Conservation (phyloP, 1,140 invertebrate species). For the Drosophila dunni region DNA sequence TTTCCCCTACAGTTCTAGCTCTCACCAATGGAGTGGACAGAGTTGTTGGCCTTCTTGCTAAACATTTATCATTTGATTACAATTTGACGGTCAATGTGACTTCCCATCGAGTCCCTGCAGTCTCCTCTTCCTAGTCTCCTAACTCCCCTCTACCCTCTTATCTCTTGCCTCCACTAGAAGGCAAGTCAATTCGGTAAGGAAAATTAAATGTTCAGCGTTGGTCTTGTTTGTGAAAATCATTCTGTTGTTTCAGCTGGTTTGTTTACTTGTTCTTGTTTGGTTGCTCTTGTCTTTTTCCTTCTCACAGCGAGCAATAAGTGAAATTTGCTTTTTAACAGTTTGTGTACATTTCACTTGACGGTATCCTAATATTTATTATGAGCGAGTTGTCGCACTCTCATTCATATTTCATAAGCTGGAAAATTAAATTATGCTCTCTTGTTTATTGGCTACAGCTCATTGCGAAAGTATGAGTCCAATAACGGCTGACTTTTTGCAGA, state of each 20-base stretch:
- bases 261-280: constrained; percentile 31
- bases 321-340: constrained; percentile 65
- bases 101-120: constrained; percentile 25
- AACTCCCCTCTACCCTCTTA: background rate
- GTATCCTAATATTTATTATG: constrained; percentile 59
- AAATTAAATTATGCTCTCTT: constrained; percentile 59
- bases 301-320: constrained; percentile 43
- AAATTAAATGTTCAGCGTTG: constrained; percentile 59
- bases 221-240: constrained; percentile 58
- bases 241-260: constrained; percentile 58
- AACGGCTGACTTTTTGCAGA: background rate
- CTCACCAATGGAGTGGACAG: constrained; percentile 8
- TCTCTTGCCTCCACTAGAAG: constrained; percentile 1
- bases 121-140: too few relatives aligned
- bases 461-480: constrained; percentile 2
- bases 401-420: constrained; percentile 62
- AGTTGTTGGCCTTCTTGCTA: constrained; percentile 36
- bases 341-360: constrained; percentile 47
- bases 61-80: constrained; percentile 76
- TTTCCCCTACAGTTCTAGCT: constrained; percentile 44
- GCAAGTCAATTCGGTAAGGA: constrained; percentile 11
- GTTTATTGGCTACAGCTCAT: constrained; percentile 25
- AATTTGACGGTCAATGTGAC: constrained; percentile 71
- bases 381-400: constrained; percentile 53
- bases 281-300: background rate